These are phyloP conservation scores for Limnephilus lunatus DNA, from an alignment of 2,888 invertebrate genomes.

Conservation along the genomic window DNA sequence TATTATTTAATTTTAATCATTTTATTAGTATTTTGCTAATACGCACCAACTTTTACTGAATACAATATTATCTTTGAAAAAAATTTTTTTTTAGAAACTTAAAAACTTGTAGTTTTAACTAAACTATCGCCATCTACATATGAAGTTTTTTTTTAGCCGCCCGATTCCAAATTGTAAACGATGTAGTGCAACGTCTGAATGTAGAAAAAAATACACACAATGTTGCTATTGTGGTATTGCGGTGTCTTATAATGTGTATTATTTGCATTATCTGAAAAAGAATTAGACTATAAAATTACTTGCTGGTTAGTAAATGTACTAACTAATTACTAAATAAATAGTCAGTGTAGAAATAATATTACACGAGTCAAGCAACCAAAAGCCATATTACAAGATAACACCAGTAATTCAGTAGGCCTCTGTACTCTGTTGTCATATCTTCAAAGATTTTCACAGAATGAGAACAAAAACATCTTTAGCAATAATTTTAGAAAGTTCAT, in stretches of 20 bases:
- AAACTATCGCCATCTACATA: too few relatives aligned
- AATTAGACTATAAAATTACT: neutral
- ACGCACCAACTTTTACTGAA: too few relatives aligned
- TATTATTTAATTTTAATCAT: too few relatives aligned
- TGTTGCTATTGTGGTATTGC: neutral
- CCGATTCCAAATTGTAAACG: too few relatives aligned
- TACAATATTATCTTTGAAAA: too few relatives aligned
- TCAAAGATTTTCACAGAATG: neutral
- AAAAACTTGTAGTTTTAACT: too few relatives aligned
- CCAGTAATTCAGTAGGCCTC: conserved; percentile 7
- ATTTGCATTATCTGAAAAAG: neutral
- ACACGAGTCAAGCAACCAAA: neutral
- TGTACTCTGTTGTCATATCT: neutral
- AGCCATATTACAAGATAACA: neutral
- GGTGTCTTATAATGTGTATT: neutral
- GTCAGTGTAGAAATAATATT: neutral
- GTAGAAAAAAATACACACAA: neutral
- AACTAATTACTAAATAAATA: neutral
- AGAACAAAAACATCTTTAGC: conserved; percentile 33
- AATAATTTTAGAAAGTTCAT: conserved; percentile 33
- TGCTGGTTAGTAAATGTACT: neutral
- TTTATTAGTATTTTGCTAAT: too few relatives aligned
- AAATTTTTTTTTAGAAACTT: too few relatives aligned
- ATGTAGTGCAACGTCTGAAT: too few relatives aligned
- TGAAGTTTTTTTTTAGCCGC: too few relatives aligned